phyloP scores from a whole-genome alignment of 2,888 invertebrate genomes.

The Argyresthia albistria region DNA sequence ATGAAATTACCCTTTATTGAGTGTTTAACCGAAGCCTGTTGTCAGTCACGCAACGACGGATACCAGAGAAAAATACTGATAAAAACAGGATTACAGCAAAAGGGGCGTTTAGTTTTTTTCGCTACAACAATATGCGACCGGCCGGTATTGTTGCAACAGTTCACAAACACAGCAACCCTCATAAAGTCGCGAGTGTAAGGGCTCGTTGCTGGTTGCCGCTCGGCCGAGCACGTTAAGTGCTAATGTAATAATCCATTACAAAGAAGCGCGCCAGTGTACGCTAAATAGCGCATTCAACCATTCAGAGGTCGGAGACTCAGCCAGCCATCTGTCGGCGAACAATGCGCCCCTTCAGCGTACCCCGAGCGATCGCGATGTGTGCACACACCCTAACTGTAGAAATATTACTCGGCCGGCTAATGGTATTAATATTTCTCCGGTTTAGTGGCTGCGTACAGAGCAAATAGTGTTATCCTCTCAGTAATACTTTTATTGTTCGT shows the following conservation, averaged over 20 bases:
- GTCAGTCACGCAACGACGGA: constrained; percentile 23
- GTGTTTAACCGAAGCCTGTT: constrained; percentile 14
- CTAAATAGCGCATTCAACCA: constrained; percentile 69
- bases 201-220: constrained; percentile 54
- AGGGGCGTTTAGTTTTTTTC: background rate
- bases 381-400: constrained; percentile 45
- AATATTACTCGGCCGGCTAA: background rate
- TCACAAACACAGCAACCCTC: constrained; percentile 4
- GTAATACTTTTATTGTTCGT: too few species aligned
- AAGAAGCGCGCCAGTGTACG: constrained; percentile 63
- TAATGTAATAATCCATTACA: constrained; percentile 72
- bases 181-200: constrained; percentile 37
- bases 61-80: constrained; percentile 23
- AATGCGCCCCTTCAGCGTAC: constrained; percentile 42
- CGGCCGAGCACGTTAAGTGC: constrained; percentile 67
- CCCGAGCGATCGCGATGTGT: constrained; percentile 54
- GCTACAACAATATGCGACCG: background rate
- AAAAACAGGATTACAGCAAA: constrained; percentile 34
- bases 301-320: constrained; percentile 26
- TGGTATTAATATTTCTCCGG: background rate
- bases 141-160: background rate
- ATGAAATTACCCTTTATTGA: constrained; percentile 3
- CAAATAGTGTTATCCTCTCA: too few species aligned
- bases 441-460: background rate
- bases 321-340: constrained; percentile 67